Base-by-base conservation (phyloP, 1,140 invertebrate species). In the Leptinotarsa lineolata region DNA sequence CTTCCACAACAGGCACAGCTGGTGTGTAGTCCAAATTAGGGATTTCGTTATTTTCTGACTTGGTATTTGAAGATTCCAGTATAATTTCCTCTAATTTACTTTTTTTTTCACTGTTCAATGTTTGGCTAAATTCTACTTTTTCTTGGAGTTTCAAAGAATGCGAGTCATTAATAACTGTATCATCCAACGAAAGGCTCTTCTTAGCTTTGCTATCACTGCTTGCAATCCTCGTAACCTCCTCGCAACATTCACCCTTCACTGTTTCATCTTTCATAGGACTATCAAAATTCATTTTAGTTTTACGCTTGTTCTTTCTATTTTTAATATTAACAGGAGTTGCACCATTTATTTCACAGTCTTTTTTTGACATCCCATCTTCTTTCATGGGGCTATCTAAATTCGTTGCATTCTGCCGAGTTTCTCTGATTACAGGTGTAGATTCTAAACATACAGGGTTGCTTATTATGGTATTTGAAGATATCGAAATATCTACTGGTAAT, bases 181-280 rank as follows among this genome's bases (percentile, higher is more conserved):
- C 30, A 11, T 39, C 30, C 11, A 39, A 39, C 8, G 2, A 39
- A 11, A 39, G 30, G 8, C 30, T 39, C 30, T 39, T 39, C 30
- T 39, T 39, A 39, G 8, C 30, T 39, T 39, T 39, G 30, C 30
- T 39, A 39, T 39, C 30, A 39, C 30, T 39, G 30, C 30, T 39
- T 39, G 30, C 2, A 39, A 39, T 39, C 8, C 8, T 39, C 2
- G 8, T 11, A 30, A n/a, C 16, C 16, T 30, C 20, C 5, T 65
- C 16, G 11, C 20, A 65, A 30, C 2, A 22, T 39, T 45, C 64
- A 39, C 18, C 18, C 18, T 45, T 39, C 18, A 16, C 30, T 39
- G 11, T 13, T 66, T 8, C 12, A 66, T 66, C 39, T 66, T 66
- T 30, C 13, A 66, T 16, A 18, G 13, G 15, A 66, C 64, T 66